Conservation (phyloP, 2,888 invertebrate genomes). For the Agrotis clavis region DNA sequence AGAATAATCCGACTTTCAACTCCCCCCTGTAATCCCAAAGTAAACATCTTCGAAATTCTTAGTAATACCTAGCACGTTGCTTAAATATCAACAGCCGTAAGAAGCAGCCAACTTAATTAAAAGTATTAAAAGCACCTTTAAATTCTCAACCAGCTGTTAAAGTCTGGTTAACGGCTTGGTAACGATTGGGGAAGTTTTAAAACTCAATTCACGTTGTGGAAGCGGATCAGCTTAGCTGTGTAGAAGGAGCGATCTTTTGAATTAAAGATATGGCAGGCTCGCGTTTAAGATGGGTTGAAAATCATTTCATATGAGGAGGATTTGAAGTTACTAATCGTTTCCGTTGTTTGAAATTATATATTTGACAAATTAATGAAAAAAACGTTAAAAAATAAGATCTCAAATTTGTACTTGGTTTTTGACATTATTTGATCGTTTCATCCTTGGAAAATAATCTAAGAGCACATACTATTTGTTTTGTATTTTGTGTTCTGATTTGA, state of each 20-base stretch:
- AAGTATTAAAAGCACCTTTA: constrained; percentile 63
- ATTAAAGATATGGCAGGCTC: constrained; percentile 65
- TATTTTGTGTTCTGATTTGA: too few relatives aligned
- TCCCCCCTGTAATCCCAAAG: constrained; percentile 10
- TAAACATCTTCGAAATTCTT: constrained; percentile 26
- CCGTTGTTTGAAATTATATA: background rate
- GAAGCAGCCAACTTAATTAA: constrained; percentile 56
- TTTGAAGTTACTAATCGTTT: background rate
- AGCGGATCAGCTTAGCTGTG: constrained; percentile 66
- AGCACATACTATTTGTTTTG: too few relatives aligned
- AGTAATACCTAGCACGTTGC: constrained; percentile 10
- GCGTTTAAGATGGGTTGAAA: constrained; percentile 30
- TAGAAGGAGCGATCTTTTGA: constrained; percentile 63
- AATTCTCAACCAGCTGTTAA: constrained; percentile 60
- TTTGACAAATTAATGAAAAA: background rate
- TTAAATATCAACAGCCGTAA: constrained; percentile 31
- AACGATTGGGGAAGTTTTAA: constrained; percentile 69
- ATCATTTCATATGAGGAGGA: constrained; percentile 39
- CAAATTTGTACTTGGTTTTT: too few relatives aligned
- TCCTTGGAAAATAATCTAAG: too few relatives aligned
- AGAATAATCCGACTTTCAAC: constrained; percentile 15
- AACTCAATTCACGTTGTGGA: constrained; percentile 71
- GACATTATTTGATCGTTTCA: too few relatives aligned
- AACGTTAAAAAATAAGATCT: too few relatives aligned
- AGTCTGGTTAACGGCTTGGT: constrained; percentile 67